phyloP scores from a whole-genome alignment of 2,113 vertebrate genomes.

The Rhineura floridana region DNA sequence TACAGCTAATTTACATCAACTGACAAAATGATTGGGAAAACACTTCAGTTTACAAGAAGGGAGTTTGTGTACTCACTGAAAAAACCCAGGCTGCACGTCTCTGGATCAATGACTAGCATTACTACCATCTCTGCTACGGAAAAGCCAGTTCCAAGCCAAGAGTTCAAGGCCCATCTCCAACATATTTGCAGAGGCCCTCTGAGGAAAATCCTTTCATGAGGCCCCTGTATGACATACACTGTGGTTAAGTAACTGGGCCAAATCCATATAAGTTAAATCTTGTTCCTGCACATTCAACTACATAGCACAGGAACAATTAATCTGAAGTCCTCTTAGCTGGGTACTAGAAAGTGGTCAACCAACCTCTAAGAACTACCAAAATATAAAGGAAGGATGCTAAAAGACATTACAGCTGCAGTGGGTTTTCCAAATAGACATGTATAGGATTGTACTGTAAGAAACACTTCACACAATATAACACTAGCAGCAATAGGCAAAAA shows the following conservation, averaged over 20 bases:
- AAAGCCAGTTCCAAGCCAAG: conserved; percentile 73
- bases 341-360: background rate
- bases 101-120: conserved; percentile 65
- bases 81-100: conserved; percentile 61
- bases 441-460: background rate
- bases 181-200: conserved; percentile 71
- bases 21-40: conserved; percentile 62
- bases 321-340: background rate
- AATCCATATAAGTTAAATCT: background rate
- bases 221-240: conserved; percentile 50
- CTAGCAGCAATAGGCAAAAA: background rate
- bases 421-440: background rate
- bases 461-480: background rate
- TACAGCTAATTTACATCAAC: conserved; percentile 39
- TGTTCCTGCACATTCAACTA: background rate
- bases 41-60: conserved; percentile 53
- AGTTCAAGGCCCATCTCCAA: conserved; percentile 73
- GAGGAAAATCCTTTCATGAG: conserved; percentile 67
- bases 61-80: conserved; percentile 63
- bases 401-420: background rate
- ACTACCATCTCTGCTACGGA: conserved; percentile 69
- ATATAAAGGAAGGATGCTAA: background rate
- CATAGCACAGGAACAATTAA: conserved; percentile 22
- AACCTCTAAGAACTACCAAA: background rate
- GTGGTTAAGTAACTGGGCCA: background rate